A percentile compares a stretch with the other conserved stretches of the same genome.
phyloP scores from a whole-genome alignment of 2,888 invertebrate species.

The Odontocolon sp. region DNA sequence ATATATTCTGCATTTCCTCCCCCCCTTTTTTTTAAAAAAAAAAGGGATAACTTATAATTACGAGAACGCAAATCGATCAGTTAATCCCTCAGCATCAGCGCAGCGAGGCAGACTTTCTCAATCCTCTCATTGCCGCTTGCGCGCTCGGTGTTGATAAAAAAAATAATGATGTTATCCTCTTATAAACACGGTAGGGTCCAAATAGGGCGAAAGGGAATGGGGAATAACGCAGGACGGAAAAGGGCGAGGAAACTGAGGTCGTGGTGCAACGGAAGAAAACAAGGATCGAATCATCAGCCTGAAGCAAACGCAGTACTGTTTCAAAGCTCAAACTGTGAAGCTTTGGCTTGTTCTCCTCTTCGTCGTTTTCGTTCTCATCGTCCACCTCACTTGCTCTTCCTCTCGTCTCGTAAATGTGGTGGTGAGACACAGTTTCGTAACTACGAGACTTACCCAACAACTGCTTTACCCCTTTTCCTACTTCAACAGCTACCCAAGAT shows the following conservation, averaged over 20 bases:
- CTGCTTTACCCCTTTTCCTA: no score
- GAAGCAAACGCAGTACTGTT: background rate
- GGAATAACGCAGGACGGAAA: background rate
- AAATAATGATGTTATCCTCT: constrained; percentile 5
- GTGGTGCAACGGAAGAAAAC: constrained; percentile 10
- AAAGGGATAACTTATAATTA: background rate
- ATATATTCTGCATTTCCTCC: no score
- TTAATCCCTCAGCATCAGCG: background rate
- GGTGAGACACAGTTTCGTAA: constrained; percentile 1
- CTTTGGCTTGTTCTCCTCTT: background rate
- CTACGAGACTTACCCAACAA: background rate
- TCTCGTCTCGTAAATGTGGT: no score
- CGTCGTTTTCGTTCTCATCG: background rate
- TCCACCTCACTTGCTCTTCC: background rate
- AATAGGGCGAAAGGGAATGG: background rate
- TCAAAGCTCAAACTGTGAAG: constrained; percentile 1
- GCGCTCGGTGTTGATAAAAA: background rate
- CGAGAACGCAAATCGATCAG: constrained; percentile 4
- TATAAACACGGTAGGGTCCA: background rate
- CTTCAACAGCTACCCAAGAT: background rate
- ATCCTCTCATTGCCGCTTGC: background rate
- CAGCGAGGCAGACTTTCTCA: background rate
- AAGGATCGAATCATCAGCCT: constrained; percentile 17
- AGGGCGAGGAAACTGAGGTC: constrained; percentile 7
- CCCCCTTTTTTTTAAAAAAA: no score